phyloP scores from a whole-genome alignment of 1,140 invertebrate genomes.

The Berghia stephanieae region DNA sequence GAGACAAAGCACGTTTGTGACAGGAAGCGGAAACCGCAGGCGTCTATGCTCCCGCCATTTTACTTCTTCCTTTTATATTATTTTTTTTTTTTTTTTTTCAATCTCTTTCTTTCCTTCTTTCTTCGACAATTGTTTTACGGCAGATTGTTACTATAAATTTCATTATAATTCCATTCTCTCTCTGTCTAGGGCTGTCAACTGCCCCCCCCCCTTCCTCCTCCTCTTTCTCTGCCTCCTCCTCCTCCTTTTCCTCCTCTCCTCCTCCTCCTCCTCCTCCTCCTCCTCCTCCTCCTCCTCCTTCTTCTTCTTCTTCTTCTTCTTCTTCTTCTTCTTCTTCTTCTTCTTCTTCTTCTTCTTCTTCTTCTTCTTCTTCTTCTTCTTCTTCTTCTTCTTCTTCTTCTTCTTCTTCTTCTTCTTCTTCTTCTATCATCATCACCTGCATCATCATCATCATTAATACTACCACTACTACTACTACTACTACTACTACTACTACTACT shows the following conservation, averaged over 20 bases:
- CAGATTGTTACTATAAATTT: no score
- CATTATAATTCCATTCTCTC: background rate
- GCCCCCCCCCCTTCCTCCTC: background rate
- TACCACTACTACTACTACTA: no score
- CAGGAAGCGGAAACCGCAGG: background rate
- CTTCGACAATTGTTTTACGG: no score
- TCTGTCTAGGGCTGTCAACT: background rate
- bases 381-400: background rate
- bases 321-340: background rate
- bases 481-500: background rate
- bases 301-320: background rate
- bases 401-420: background rate
- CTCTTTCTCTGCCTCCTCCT: background rate
- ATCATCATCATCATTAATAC: no score
- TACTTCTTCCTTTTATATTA: no score
- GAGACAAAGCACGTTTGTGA: background rate
- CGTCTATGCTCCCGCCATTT: background rate
- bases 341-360: background rate
- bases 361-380: background rate
- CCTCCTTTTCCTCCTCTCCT: background rate
- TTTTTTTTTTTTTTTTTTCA: no score
- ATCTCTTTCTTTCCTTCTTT: no score
- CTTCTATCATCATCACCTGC: background rate
- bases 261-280: constrained; percentile 14
- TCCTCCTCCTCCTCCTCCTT: background rate